Base-by-base conservation (phyloP, 2,888 invertebrate genomes). In the Callosobruchus maculatus region DNA sequence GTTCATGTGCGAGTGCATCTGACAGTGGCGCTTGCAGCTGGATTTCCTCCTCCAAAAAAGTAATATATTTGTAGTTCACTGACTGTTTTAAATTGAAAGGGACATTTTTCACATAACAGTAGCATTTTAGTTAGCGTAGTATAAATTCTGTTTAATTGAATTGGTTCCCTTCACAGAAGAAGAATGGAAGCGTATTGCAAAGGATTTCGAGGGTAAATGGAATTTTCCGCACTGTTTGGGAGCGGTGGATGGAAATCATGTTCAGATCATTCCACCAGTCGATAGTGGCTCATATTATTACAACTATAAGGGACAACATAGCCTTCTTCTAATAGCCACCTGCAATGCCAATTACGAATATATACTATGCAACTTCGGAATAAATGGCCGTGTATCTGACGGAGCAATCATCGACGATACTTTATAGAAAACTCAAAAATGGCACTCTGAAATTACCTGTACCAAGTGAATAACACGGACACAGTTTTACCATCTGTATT, bases 181-280 rank as follows among this genome's bases (percentile, higher is more conserved):
- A 22, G 74, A 74, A 68, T 73, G 73, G 71, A 75, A 73, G 21
- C 18, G 21, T 20, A 70, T 76, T 26, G 75, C 75, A 68, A 21
- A 74, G 20, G 75, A 75, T 26, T 83, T 81, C 77, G 73, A 81
- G 73, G 75, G 72, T 68, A 76, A 70, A 73, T 78, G 76, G 73
- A 78, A 82, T 71, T 80, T 81, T 74, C 77, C 78, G 21, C 72
- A 81, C 74, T 81, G 79, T 71, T 69, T 80, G 67, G 80, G 81
- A 31, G 78, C 80, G 22, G 22, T 82, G 67, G 81, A 81, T 73
- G 78, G 80, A 22, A 82, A 82, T 74, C 81, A 82, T 75, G 72
- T 81, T 49, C 67, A 71, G 13, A 82, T 82, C 21, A 71, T 74
- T 68, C 75, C 80, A 26, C 80, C 81, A 70, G 68, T 70, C 13